Evolutionary conservation across 2,797 vertebrate species (phyloP).

Genomic region (Aselliscus stoliczkanus): DNA sequence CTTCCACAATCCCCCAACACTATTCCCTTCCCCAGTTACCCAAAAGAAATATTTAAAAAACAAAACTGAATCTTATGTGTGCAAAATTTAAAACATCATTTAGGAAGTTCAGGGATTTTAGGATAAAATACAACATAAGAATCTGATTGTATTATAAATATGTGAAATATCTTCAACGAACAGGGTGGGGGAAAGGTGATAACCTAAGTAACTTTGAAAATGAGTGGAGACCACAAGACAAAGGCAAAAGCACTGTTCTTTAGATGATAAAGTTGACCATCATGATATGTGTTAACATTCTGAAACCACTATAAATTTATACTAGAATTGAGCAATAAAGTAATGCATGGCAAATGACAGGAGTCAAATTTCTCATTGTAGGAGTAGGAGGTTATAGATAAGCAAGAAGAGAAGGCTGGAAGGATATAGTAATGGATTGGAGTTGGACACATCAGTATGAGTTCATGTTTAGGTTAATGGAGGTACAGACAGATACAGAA

Average conservation of each 20-base stretch:
- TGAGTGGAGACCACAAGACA: not conserved
- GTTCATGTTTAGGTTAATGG: not conserved
- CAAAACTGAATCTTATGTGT: not conserved
- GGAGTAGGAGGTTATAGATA: not conserved
- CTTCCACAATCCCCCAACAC: too few species aligned
- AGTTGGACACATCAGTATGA: not conserved
- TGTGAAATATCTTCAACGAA: not conserved
- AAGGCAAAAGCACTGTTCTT: not conserved
- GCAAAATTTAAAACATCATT: not conserved
- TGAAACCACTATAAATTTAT: not conserved
- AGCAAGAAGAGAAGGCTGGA: not conserved
- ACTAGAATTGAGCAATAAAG: not conserved
- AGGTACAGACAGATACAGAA: not conserved
- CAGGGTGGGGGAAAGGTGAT: not conserved
- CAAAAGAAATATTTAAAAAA: too few species aligned
- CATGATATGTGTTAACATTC: not conserved
- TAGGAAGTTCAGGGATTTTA: not conserved
- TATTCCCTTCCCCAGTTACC: too few species aligned
- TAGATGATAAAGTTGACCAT: not conserved
- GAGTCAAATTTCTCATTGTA: not conserved
- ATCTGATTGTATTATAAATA: not conserved
- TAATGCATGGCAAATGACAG: not conserved
- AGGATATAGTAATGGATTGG: not conserved
- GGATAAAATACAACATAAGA: not conserved
- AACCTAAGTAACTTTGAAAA: not conserved